phyloP scores from a whole-genome alignment of 2,113 vertebrate genomes.

The Alectura lathami region DNA sequence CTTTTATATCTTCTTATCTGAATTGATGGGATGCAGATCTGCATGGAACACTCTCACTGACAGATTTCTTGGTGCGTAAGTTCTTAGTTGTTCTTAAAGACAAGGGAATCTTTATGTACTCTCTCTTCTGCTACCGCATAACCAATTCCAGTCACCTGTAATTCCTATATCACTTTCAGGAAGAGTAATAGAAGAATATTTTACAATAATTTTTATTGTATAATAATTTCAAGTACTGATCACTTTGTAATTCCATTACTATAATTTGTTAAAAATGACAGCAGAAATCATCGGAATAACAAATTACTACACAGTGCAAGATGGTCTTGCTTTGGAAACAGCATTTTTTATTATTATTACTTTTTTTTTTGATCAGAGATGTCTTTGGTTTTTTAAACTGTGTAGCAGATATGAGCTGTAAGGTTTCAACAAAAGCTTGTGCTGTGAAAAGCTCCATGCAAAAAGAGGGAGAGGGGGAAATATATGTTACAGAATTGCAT shows the following conservation, averaged over 20 bases:
- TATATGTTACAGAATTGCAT: background rate
- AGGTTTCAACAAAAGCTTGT: background rate
- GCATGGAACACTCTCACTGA: background rate
- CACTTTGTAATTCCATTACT: slow-evolving; percentile 15
- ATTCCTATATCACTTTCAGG: background rate
- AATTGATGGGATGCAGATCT: slow-evolving; percentile 17
- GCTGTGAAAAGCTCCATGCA: background rate
- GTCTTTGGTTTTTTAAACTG: background rate
- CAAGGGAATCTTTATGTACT: background rate
- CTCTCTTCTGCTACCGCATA: background rate
- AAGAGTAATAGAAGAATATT: background rate
- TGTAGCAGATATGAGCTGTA: background rate
- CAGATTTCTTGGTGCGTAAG: background rate
- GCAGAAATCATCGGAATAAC: background rate
- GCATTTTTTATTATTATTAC: background rate
- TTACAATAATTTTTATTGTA: background rate
- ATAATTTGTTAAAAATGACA: background rate
- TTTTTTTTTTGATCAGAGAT: slow-evolving; percentile 10
- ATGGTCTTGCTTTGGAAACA: slow-evolving; percentile 16
- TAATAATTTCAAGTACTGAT: background rate
- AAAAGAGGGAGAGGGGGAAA: background rate
- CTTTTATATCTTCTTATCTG: slow-evolving; percentile 33
- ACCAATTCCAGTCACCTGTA: slow-evolving; percentile 3
- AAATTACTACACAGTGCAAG: background rate
- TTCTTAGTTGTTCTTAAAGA: background rate